Base-by-base conservation (phyloP, 2,888 invertebrate species). In the Ormyrus nitidulus region DNA sequence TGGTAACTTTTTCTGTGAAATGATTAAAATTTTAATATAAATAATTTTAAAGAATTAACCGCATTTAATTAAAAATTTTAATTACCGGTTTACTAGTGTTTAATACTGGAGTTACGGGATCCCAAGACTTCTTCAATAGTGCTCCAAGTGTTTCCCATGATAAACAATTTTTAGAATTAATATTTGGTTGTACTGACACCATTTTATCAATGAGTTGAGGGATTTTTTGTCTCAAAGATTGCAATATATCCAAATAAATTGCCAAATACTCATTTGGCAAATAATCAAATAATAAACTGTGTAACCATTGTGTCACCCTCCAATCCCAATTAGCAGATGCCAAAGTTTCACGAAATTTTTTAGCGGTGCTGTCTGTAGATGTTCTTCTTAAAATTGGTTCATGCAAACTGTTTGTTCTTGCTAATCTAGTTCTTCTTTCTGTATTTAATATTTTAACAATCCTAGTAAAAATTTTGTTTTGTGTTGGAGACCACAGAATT, bases 231-330 rank as follows among this genome's bases (percentile, higher is more conserved):
- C 93, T 93, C 19, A 95, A 87, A 0, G 94, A 92, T 91, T 96
- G 96, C 83, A 96, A 89, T 69, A 96, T 94, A 86, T 96, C 96
- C 19, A 96, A 91, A 89, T 96, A 96, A 7, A 94, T 93, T 0
- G 94, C 93, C 84, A 96, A 92, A 87, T 95, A 94, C 6, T 92
- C 92, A 19, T 92, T 92, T 70, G 93, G 94, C 65, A 96, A 90
- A 85, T 93, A 91, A 82, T 96, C 95, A 84, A 96, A 92, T 7
- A 96, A 88, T 9, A 95, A 88, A 61, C 92, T 91, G 89, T 97
- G 96, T 53, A 97, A 89, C 97, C 97, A 97, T 84, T 96, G 95
- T 0, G 94, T 93, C 46, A 95, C 90, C 83, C 94, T 93, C 46
- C 92, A 89, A 84, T 96, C 95, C 96, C 96, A 96, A n/a, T 92